Base-by-base conservation (phyloP, 2,113 vertebrate species). In the Leuciscus idus region DNA sequence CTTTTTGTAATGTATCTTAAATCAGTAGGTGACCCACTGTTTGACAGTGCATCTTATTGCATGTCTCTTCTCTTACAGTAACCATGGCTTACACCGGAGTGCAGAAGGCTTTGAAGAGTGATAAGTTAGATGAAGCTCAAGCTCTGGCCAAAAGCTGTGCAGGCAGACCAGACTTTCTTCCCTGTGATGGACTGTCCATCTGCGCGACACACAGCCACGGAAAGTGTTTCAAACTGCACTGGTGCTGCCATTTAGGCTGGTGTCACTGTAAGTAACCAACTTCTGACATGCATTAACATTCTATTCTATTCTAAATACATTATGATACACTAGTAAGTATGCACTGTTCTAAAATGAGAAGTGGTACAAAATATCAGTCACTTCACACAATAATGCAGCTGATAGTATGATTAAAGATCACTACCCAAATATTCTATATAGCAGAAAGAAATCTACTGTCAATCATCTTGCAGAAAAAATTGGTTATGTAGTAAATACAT, bases 201-300 rank as follows among this genome's bases (percentile, higher is more conserved):
- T 99, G 98, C 94, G 96, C 98, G 83, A 99, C 97, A 64, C 98
- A 99, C 95, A 99, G 97, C 94, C 98, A 99, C 85, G 98, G 98
- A 91, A 98, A 98, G 94, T 99, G 98, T 95, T 99, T 98, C 96
- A 98, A 97, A 92, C 97, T 99, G 91, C 98, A 99, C 95, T 99
- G 98, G 98, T 99, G 98, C 95, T 99, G 98, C 92, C 98, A 99
- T 94, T 94, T 99, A 90, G 98, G 98, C 91, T 99, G 98, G 98
- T 99, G 98, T 92, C 98, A 99, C 95, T 99, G 98, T 99, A 95
- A 99, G 98, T 98, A 62, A 15, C 48, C 39, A 9, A 59, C 75
- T 36, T 73, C 46, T 66, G n/a, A 17, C 66, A 23, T 11, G 6
- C 30, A 62, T 17, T 15, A 62, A 19, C 17, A 23, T 52, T 55